A percentile compares a stretch with the other conserved stretches of the same genome.
phyloP scores from a whole-genome alignment of 2,797 vertebrate species.

The Crypturellus tataupa region DNA sequence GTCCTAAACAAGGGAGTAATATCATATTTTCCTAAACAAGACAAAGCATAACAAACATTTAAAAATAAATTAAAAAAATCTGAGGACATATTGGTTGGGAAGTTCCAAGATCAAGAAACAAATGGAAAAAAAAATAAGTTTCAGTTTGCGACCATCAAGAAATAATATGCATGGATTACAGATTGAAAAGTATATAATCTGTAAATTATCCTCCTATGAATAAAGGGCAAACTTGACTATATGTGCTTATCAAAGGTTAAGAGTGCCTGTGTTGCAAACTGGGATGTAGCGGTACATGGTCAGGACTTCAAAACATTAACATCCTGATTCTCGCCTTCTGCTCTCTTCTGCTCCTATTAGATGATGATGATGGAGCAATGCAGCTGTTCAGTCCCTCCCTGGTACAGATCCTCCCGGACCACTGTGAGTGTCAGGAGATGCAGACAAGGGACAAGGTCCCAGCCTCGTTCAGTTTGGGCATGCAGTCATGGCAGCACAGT shows the following conservation, averaged over 20 bases:
- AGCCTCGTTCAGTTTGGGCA: accelerated
- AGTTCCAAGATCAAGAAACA: background rate
- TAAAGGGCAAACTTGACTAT: background rate
- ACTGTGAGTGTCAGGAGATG: background rate
- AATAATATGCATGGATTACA: background rate
- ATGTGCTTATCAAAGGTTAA: accelerated
- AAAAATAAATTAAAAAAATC: background rate
- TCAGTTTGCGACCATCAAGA: background rate
- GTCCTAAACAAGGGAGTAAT: background rate
- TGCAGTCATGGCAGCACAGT: background rate
- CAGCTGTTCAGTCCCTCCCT: background rate
- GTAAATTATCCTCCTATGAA: background rate
- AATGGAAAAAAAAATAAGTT: background rate
- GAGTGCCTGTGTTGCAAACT: accelerated
- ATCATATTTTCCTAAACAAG: background rate
- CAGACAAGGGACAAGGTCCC: accelerated
- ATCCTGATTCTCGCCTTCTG: background rate
- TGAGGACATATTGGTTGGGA: background rate
- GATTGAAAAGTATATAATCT: background rate
- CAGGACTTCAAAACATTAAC: background rate
- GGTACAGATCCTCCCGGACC: background rate
- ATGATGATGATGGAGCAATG: background rate
- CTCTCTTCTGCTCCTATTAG: background rate
- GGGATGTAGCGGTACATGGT: background rate
- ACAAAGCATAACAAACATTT: background rate